Percentiles rank a stretch among this genome's conserved stretches.
These are phyloP conservation scores for Solenopsis fugax DNA, from an alignment of 1,140 invertebrate genomes.

Conservation along the genomic window DNA sequence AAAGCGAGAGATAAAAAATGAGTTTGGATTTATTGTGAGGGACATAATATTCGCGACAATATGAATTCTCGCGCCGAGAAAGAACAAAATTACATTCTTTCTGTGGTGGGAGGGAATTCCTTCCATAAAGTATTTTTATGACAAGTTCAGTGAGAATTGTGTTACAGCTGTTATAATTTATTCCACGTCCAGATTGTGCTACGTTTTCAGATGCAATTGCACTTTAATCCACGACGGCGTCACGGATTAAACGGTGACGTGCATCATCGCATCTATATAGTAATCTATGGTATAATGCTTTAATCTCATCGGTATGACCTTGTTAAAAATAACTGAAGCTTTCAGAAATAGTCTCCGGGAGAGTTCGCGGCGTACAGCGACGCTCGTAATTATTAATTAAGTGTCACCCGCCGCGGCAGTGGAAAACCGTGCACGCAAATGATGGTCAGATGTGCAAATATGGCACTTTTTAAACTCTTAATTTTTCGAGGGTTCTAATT, in stretches of 20 bases:
- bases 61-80: background rate
- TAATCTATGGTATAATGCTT: background rate
- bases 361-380: background rate
- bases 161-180: background rate
- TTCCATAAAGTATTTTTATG: background rate
- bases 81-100: background rate
- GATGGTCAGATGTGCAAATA: background rate
- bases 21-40: background rate
- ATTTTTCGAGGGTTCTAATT: background rate
- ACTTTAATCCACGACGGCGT: background rate
- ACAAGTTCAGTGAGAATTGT: background rate
- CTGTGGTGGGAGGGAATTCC: background rate
- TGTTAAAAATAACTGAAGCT: constrained; percentile 51
- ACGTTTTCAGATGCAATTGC: background rate
- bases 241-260: background rate
- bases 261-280: background rate
- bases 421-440: background rate
- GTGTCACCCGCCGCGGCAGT: background rate
- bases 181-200: background rate
- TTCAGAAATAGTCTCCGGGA: constrained; percentile 35
- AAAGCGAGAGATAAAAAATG: constrained; percentile 7
- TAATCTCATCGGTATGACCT: constrained; percentile 30
- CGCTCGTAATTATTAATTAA: constrained; percentile 52
- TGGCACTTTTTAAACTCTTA: background rate
- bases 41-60: background rate